phyloP scores from a whole-genome alignment of 2,888 invertebrate genomes.

The Plebejus argus region DNA sequence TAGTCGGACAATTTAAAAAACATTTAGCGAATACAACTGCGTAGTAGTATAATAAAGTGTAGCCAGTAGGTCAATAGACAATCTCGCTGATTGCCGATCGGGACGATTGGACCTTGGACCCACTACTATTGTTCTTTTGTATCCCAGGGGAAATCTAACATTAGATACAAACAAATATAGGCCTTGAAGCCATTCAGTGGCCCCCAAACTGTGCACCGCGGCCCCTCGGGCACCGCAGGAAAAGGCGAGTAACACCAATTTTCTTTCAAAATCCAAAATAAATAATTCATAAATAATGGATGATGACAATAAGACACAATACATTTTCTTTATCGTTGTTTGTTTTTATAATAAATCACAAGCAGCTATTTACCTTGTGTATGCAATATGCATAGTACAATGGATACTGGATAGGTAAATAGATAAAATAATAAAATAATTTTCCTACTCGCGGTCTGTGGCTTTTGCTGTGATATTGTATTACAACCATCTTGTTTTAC shows the following conservation, averaged over 20 bases:
- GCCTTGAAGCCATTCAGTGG: neutral
- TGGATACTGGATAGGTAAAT: neutral
- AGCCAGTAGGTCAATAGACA: slow-evolving; percentile 22
- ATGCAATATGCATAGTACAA: neutral
- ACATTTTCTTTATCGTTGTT: neutral
- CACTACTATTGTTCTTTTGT: slow-evolving; percentile 5
- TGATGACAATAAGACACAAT: no score
- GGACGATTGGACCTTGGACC: slow-evolving; percentile 25
- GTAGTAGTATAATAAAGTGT: slow-evolving; percentile 9
- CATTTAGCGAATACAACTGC: slow-evolving; percentile 9
- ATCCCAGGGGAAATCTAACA: neutral
- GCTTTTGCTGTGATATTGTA: neutral
- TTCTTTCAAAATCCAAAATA: neutral
- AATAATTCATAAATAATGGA: neutral
- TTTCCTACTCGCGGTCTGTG: slow-evolving; percentile 16
- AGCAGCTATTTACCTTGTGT: neutral
- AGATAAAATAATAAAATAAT: slow-evolving; percentile 9
- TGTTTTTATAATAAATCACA: neutral
- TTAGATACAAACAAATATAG: neutral
- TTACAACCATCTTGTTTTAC: slow-evolving; percentile 15
- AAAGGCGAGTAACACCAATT: neutral
- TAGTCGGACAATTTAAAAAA: neutral
- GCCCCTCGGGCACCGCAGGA: neutral
- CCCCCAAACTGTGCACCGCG: neutral
- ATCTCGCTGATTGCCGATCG: slow-evolving; percentile 25